A percentile compares a stretch with the other conserved stretches of the same genome.
Evolutionary conservation across 23 tunicate genomes (phyloP).

Genomic region (Aplidium turbinatum): DNA sequence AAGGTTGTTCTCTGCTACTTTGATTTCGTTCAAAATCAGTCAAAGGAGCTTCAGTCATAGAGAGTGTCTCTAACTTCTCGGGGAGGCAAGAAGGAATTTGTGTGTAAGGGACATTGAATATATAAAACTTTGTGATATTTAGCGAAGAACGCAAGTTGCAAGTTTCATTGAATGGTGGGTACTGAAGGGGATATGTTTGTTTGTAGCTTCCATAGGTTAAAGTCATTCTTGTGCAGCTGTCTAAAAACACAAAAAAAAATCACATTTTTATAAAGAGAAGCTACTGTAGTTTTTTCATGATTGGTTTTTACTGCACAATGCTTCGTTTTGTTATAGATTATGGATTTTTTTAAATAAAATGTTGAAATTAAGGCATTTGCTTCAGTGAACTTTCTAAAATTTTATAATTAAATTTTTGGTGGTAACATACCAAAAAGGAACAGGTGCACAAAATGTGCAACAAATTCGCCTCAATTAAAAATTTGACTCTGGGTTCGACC

Average conservation of each 20-base stretch:
- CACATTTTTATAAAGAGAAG: too few species aligned
- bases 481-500: too few species aligned
- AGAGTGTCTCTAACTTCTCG: neutral
- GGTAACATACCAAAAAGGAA: too few species aligned
- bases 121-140: constrained; percentile 4
- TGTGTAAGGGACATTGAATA: neutral
- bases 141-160: constrained; percentile 16
- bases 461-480: too few species aligned
- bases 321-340: too few species aligned
- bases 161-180: constrained; percentile 10
- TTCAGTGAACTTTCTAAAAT: too few species aligned
- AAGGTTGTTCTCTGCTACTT: neutral
- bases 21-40: constrained; percentile 5
- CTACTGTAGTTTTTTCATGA: too few species aligned
- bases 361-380: too few species aligned
- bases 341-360: too few species aligned
- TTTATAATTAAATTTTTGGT: too few species aligned
- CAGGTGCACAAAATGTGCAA: too few species aligned
- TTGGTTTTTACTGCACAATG: too few species aligned
- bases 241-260: neutral
- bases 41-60: constrained; percentile 18
- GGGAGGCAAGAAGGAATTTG: constrained; percentile 43
- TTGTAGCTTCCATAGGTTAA: neutral
- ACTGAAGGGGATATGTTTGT: neutral
- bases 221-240: neutral